Conservation (phyloP, 2,113 vertebrate genomes). For the Calypte anna region DNA sequence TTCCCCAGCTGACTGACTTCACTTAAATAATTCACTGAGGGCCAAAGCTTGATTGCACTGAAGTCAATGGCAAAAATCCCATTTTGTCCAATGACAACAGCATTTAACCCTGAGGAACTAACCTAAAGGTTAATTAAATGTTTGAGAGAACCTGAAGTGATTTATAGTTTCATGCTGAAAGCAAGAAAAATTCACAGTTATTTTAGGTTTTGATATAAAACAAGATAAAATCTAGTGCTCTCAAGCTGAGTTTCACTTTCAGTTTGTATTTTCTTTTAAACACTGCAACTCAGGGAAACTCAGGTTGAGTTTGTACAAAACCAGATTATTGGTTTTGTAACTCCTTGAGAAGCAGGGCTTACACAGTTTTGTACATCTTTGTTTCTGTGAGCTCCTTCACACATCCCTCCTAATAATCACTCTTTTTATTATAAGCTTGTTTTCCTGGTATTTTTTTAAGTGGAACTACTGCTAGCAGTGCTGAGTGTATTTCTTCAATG, state of each 20-base stretch:
- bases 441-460: constrained; percentile 24
- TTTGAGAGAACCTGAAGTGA: constrained; percentile 64
- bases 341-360: neutral
- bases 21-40: constrained; percentile 29
- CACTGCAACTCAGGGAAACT: neutral
- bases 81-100: constrained; percentile 55
- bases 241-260: constrained; percentile 44
- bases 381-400: neutral
- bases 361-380: neutral
- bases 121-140: constrained; percentile 73
- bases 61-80: constrained; percentile 59
- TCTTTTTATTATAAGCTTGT: constrained; percentile 10
- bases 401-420: neutral
- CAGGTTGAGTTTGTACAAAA: no score
- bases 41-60: constrained; percentile 37
- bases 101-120: constrained; percentile 63
- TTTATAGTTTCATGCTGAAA: constrained; percentile 68
- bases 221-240: constrained; percentile 43
- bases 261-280: constrained; percentile 64
- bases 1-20: constrained; percentile 7
- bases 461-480: neutral
- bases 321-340: neutral
- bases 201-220: constrained; percentile 65
- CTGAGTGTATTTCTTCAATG: neutral
- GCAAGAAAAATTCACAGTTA: constrained; percentile 63